These are phyloP conservation scores for Callocephalon fimbriatum DNA, from an alignment of 2,113 vertebrate genomes.

Conservation along the genomic window DNA sequence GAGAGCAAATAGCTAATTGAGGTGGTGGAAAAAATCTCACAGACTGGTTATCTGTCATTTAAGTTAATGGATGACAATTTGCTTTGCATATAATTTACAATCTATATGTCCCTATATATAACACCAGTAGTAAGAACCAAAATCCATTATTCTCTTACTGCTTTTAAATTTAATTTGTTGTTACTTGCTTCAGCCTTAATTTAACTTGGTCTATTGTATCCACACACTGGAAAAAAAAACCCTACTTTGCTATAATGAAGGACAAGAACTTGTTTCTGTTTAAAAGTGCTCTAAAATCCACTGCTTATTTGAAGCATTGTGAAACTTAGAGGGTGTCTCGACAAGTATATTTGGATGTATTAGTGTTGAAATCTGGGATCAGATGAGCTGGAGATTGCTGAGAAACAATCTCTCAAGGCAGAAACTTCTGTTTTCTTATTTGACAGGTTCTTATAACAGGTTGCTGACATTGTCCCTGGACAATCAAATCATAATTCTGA, in stretches of 20 bases:
- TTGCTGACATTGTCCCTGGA: not conserved
- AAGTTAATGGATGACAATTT: not conserved
- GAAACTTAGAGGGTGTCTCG: not conserved
- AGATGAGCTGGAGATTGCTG: not conserved
- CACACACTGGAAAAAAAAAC: fast-evolving
- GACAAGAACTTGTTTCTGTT: not conserved
- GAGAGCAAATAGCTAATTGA: not conserved
- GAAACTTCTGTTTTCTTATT: not conserved
- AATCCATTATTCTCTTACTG: not conserved
- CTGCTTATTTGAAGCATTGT: not conserved
- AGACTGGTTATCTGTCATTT: not conserved
- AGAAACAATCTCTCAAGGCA: not conserved
- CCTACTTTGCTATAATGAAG: not conserved
- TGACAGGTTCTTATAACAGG: not conserved
- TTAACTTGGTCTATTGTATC: not conserved
- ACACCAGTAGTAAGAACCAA: not conserved
- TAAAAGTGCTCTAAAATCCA: not conserved
- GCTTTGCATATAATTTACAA: not conserved
- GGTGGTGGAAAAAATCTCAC: not conserved
- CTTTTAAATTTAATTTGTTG: not conserved
- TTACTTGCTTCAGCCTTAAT: not conserved
- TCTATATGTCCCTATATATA: not conserved
- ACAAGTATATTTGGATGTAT: not conserved
- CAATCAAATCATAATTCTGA: not conserved
- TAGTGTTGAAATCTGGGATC: not conserved